Evolutionary conservation across 2,113 vertebrate species (phyloP).

Genomic region (Austrofundulus limnaeus): DNA sequence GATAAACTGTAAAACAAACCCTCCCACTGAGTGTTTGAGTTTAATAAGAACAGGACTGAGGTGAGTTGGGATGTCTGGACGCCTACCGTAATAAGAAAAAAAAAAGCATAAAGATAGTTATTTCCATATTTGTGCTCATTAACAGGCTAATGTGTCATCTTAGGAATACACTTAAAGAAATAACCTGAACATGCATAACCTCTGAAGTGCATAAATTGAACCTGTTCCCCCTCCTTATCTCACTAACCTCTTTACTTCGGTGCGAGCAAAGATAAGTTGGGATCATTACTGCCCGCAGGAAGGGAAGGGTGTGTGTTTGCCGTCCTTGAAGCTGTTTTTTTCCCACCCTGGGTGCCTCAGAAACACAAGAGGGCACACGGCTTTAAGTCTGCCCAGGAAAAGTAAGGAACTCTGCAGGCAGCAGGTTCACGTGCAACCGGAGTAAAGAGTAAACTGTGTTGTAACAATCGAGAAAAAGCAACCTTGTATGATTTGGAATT

Average conservation of each 20-base stretch:
- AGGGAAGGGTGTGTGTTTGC: neutral
- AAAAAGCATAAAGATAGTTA: neutral
- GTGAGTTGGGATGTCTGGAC: neutral
- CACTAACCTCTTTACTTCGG: constrained; percentile 1
- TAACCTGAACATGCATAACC: neutral
- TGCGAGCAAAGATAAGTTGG: neutral
- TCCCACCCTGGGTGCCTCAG: neutral
- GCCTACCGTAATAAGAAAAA: neutral
- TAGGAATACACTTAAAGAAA: neutral
- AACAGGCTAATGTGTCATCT: neutral
- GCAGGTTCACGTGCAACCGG: constrained; percentile 3
- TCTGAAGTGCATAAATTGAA: neutral
- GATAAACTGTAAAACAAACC: neutral
- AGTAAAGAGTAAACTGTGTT: too few species aligned
- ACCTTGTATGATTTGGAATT: too few species aligned
- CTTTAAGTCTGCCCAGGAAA: constrained; percentile 5
- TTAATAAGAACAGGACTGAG: neutral
- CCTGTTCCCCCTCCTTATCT: neutral
- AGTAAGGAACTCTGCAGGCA: constrained; percentile 1
- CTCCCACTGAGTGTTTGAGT: neutral
- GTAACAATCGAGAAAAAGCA: too few species aligned
- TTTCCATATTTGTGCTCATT: neutral
- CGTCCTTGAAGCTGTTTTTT: constrained; percentile 12
- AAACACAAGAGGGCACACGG: constrained; percentile 11
- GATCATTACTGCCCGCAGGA: constrained; percentile 9